These are phyloP conservation scores for Peromyscus californicus DNA, from an alignment of 2,113 vertebrate species.

Conservation along the genomic window DNA sequence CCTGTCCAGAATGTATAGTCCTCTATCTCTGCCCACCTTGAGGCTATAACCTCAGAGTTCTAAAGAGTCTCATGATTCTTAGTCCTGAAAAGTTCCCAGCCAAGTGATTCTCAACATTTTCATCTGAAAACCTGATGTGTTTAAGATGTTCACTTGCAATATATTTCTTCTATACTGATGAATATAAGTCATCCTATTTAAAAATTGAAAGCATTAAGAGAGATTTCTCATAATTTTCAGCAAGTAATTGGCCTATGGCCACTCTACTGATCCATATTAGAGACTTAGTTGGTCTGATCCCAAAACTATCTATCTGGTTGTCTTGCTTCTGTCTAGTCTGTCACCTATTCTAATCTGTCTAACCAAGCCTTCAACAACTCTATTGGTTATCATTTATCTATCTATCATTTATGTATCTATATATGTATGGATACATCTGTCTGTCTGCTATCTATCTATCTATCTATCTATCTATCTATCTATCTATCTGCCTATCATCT, in stretches of 20 bases:
- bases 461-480: background rate
- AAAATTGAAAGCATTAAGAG: background rate
- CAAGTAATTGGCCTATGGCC: slow-evolving; percentile 43
- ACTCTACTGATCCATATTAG: slow-evolving; percentile 52
- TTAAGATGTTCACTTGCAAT: slow-evolving; percentile 11
- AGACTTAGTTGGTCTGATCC: background rate
- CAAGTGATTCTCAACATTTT: slow-evolving; percentile 4
- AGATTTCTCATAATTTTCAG: slow-evolving; percentile 48
- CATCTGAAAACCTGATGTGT: background rate
- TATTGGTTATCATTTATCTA: background rate
- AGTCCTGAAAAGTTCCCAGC: background rate
- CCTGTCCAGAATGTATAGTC: accelerated
- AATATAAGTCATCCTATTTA: background rate
- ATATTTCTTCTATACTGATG: background rate
- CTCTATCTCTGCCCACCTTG: background rate
- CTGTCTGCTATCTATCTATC: background rate
- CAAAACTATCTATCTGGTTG: background rate
- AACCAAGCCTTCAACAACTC: background rate
- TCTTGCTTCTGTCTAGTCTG: background rate
- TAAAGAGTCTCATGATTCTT: background rate
- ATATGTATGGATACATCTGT: background rate
- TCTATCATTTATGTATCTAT: background rate
- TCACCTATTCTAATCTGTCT: background rate
- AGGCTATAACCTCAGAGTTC: background rate
- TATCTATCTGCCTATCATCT: background rate